phyloP scores from a whole-genome alignment of 2,888 invertebrate species.

The Drosophila nr. fundita region DNA sequence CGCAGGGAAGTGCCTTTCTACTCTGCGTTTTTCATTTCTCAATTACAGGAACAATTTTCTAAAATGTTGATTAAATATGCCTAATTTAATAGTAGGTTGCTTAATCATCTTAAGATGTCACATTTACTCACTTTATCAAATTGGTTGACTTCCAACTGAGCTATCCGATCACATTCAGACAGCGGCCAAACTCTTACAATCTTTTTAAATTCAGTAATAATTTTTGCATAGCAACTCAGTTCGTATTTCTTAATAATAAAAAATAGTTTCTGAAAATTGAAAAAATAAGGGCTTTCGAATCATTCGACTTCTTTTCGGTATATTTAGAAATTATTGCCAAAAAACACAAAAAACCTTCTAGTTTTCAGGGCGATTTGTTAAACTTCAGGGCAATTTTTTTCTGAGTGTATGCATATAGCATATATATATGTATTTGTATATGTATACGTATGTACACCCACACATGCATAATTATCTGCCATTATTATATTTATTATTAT shows the following conservation, averaged over 20 bases:
- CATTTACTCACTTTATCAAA: no score
- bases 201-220: neutral
- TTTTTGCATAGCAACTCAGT: no score
- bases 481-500: conserved; percentile 45
- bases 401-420: neutral
- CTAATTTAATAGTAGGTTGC: neutral
- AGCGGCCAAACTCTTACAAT: neutral
- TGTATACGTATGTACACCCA: conserved; percentile 7
- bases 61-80: neutral
- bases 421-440: conserved; percentile 21
- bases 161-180: neutral
- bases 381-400: neutral
- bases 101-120: neutral
- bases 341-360: neutral
- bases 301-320: neutral
- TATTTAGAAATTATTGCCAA: neutral
- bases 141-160: neutral
- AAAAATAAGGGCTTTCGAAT: neutral
- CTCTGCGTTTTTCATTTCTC: neutral
- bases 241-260: neutral
- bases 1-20: neutral
- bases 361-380: neutral
- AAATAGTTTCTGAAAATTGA: neutral
- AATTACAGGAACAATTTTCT: neutral
- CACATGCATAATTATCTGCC: conserved; percentile 7